Conservation (phyloP, 2,888 invertebrate species). For the Ferdinandea cuprea region DNA sequence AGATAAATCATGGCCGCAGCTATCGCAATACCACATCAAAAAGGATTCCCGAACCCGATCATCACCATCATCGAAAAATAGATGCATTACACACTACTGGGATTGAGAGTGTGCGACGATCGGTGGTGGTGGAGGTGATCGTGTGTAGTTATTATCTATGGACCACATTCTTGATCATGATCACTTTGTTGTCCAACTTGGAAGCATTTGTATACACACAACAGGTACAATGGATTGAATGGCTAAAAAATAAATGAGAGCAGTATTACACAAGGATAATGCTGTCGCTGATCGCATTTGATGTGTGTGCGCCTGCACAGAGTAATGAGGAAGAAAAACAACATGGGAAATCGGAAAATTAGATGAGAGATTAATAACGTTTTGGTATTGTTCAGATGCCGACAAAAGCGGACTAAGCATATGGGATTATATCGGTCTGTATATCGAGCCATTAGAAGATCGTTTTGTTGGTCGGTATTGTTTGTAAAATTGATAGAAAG, state of each 20-base stretch:
- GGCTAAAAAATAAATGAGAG: slow-evolving; percentile 60
- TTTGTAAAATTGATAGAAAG: not conserved
- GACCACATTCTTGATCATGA: slow-evolving; percentile 33
- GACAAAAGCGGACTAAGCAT: slow-evolving; percentile 53
- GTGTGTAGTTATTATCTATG: slow-evolving; percentile 38
- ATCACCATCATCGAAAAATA: slow-evolving; percentile 52
- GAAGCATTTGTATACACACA: slow-evolving; percentile 19
- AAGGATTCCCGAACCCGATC: slow-evolving; percentile 60
- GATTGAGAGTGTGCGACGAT: not conserved
- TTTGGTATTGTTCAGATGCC: slow-evolving; percentile 45
- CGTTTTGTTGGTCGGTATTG: slow-evolving; percentile 19
- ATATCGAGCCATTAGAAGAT: slow-evolving; percentile 23
- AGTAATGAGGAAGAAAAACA: slow-evolving; percentile 40
- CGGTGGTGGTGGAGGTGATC: slow-evolving; percentile 50
- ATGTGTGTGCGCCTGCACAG: slow-evolving; percentile 7
- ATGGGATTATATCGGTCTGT: slow-evolving; percentile 26
- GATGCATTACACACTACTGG: slow-evolving; percentile 14
- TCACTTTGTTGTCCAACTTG: slow-evolving; percentile 53
- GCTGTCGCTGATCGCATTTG: slow-evolving; percentile 59
- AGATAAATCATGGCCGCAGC: slow-evolving; percentile 71
- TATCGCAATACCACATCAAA: slow-evolving; percentile 68
- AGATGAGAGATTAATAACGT: slow-evolving; percentile 71
- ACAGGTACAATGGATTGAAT: slow-evolving; percentile 56
- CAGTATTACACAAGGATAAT: slow-evolving; percentile 66
- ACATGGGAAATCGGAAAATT: slow-evolving; percentile 68